Evolutionary conservation across 2,888 invertebrate species (phyloP), one percentile per base, ranked within the genome.

Genomic region (Campopleginae sp.): DNA sequence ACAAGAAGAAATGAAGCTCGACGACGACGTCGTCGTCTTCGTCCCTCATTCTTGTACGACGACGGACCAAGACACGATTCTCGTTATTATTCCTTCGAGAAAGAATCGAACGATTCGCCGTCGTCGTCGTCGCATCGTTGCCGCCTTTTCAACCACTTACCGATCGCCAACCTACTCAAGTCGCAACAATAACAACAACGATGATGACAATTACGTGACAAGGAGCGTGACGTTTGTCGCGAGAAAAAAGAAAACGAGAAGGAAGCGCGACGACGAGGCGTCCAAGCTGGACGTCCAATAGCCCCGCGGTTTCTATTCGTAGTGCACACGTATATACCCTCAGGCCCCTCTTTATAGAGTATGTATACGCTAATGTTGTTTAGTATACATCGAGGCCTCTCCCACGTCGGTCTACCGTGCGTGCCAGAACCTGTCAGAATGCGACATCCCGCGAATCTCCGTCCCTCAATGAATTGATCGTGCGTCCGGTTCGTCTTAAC

Each of bases 1-100:
- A 71, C 5, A 51, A 71, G 51, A 12, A 44, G 19, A 75, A 75
- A 82, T 82, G 82, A 86, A 86, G 86, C 81, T 33, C 75, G 75
- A 84, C 76, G 84, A 66, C 66, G 66, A 58, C 58, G 12, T 27
- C 58, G 58, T 58, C 58, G 58, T 58, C 58, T 12, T 84, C 75
- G 72, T 66, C 54, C 63, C 63, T 44, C 75, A 75, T 63, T 46
- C 33, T 63, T 27, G 58, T 54, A 58, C 81, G 66, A 65, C 84
- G 84, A 66, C 63, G 46, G 66, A 51, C 48, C 54, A 66, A 31
- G 46, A 71, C 19, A 72, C 72, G 63, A 71, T 48, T 66, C 70
- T 86, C 68, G 46, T 63, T 68, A 27, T 19, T 70, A 31, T 48
- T 63, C 74, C 75, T 46, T 61, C 27, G 65, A 61, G 72, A 10